Evolutionary conservation across 1,140 invertebrate genomes (phyloP), one percentile per base, ranked within the genome.

Genomic region (Coboldia fuscipes): DNA sequence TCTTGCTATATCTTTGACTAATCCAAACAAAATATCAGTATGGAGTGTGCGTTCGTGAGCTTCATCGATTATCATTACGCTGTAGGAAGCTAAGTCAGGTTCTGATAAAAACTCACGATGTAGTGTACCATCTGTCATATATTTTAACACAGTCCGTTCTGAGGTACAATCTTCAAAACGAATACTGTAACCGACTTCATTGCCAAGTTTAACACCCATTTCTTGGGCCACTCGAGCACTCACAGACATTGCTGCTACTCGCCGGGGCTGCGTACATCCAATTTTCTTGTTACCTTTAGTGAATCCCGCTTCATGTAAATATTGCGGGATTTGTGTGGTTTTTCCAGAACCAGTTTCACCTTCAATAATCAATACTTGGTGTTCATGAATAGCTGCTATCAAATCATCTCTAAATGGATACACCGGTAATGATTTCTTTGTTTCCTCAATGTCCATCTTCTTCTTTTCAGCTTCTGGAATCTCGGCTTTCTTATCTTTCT

Each of bases 221-320:
- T 99, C 96, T 61, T 98, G 88, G n/a, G 92, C 88, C 2, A 98
- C 93, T 61, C 94, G 71, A 24, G 92, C 82, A 26, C 94, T 89
- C n/a, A 98, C 94, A 17, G 89, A 94, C 93, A 99, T 99, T 8
- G 94, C 89, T 24, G 94, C 94, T 17, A 99, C 94, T 65, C 96
- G 61, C 47, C 96, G 61, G 1, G 96, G 96, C 54, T 97, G 89
- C 4, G 90, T 97, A 60, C 89, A 96, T 1, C 85, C 84, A 39
- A 94, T 68, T 74, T 83, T 57, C 70, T 85, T 90, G 13, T 72
- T 72, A 51, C 80, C 72, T 30, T 72, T 58, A 7, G 78, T 80
- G 47, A 79, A 90, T 29, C 89, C 90, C 29, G 84, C 78, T 51
- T 98, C 83, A 51, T 88, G 68, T 1, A 98, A 61, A 62, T 96